Evolutionary conservation across 2,888 invertebrate genomes (phyloP), one percentile per base, ranked within the genome.

Genomic region (Nesidiocoris tenuis): DNA sequence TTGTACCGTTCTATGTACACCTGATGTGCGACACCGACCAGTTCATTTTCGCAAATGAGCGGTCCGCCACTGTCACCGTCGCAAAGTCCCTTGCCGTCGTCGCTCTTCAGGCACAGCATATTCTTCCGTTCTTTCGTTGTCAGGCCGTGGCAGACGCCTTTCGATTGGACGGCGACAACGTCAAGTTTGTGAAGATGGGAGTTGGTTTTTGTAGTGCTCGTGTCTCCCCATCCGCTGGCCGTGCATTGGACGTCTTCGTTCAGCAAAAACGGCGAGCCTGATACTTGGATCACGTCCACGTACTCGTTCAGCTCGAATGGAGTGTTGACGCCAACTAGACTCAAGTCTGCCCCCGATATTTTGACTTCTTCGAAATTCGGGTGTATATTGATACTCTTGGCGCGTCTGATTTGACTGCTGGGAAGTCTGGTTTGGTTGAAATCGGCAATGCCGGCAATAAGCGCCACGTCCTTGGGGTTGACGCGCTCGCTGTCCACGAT

Each of bases 1-100:
- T 77, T 78, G 54, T 67, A 72, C 2, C 70, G 76, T 25, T 80
- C 79, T 56, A 78, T 78, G 75, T 80, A 79, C 12, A 79, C 79
- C 67, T 79, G 79, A 74, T 79, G 79, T 59, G 80, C 79, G 65
- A 80, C 78, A 61, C 78, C 80, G 18, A 78, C 79, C 17, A 78
- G 64, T 74, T 79, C 76, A 17, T 74, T 72, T 54, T 76, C 57
- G 57, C 79, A 79, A 67, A 79, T 68, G 55, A 79, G 76, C 25
- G 79, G 79, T 66, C 79, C 78, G 0, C 79, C 79, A 63, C 76
- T 76, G 67, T 79, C 79, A 0, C 79, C 79, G 21, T 79, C 79
- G 54, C 79, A 79, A 23, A 79, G 79, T 1, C 79, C 79, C 56
- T 75, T 75, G 5, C 78, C 79, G 7, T 75, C 64, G 24, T 74